Evolutionary conservation across 2,113 vertebrate species (phyloP), one percentile per base, ranked within the genome.

Genomic region (Acanthisitta chloris): DNA sequence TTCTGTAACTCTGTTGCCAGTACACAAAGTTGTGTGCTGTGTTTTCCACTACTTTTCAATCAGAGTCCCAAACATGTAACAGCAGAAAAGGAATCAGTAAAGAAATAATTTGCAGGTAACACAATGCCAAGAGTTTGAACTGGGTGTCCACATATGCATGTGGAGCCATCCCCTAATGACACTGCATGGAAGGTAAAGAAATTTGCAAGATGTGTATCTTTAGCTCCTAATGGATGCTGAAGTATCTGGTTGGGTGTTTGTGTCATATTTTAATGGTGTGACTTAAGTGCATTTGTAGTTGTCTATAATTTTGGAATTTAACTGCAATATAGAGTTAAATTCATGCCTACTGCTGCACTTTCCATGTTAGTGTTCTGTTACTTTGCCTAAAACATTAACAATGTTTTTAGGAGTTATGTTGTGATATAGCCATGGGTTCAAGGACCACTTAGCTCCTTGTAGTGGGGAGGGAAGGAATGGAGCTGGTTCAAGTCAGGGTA

Each of bases 121-220:
- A 21, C 1, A 1, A 7, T 54, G 15, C 25, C 19, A 14, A 0
- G 2, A 15, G 2, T 66, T 78, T 86, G 26, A 76, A 5, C 23
- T 45, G 25, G n/a, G 31, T 43, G 33, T 16, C 51, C 45, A 14
- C 28, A 13, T 34, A 26, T 12, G 17, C 17, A 3, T 7, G 16
- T 49, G 29, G 57, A 40, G 34, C 51, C 28, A 62, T 28, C 28
- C 14, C 8, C 29, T 74, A 72, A 36, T n/a, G 24, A 21, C n/a
- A 28, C 18, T 31, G 29, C 17, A 17, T 9, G 54, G 72, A 72
- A 54, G 43, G 16, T 29, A 33, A 67, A 67, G 46, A 61, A 14
- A 38, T 61, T 38, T n/a, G 29, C 15, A 28, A 9, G 11, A 58
- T 76, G 70, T 80, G 8, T 55, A 4, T 78, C 51, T 69, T 67